A percentile compares a stretch with the other conserved stretches of the same genome.
These are phyloP conservation scores for Leiothrix lutea DNA, from an alignment of 2,113 vertebrate genomes.

Conservation along the genomic window DNA sequence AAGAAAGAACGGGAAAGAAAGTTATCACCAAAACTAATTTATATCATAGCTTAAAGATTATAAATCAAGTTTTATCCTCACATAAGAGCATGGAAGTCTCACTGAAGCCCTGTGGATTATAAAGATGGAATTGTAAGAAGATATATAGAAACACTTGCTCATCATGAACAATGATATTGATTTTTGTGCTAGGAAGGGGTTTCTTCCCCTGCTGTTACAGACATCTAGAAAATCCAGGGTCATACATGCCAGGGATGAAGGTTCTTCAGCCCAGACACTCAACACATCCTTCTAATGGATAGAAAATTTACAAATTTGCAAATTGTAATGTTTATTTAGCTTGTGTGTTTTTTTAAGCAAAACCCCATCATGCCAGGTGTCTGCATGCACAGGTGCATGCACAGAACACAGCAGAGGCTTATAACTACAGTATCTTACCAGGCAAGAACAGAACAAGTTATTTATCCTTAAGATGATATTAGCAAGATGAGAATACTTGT, in stretches of 20 bases:
- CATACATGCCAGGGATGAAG: neutral
- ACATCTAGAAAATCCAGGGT: neutral
- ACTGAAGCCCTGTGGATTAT: neutral
- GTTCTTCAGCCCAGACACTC: neutral
- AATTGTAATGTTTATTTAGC: neutral
- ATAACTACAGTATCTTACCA: neutral
- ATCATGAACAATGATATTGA: neutral
- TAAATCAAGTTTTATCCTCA: neutral
- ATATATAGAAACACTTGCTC: neutral
- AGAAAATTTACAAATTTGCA: neutral
- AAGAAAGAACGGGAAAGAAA: neutral
- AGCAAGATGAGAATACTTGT: neutral
- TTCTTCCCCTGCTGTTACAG: neutral
- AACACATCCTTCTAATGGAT: neutral
- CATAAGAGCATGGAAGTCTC: neutral
- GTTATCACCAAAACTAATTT: neutral
- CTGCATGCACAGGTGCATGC: fast-evolving
- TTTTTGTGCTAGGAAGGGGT: neutral
- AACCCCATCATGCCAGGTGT: fast-evolving
- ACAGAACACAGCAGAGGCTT: neutral
- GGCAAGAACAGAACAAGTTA: neutral
- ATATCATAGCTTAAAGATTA: neutral
- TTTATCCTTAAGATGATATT: neutral
- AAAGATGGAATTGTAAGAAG: neutral
- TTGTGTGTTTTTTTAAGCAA: neutral